Evolutionary conservation across 1,140 invertebrate species (phyloP), one percentile per base, ranked within the genome.

Genomic region (Cotesia chilonis): DNA sequence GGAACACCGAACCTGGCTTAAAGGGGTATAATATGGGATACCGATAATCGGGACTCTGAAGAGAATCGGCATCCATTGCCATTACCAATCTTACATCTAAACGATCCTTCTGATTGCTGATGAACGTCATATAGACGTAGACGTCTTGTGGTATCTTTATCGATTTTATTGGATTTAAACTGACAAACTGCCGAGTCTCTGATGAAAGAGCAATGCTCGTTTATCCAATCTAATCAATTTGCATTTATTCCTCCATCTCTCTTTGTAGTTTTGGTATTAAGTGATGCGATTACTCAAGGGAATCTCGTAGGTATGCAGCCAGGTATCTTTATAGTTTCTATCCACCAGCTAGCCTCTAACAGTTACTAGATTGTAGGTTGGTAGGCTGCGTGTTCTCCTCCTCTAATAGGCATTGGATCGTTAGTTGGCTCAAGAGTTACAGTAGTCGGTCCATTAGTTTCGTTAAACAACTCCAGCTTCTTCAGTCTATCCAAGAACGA

Each of bases 231-330:
- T 28, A 28, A 28, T 28, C 28, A 28, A 28, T 28, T 28, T 28
- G 28, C 28, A 28, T 28, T 28, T 28, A 28, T 28, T 28, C 28
- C 28, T 28, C 28, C 28, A 28, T 28, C 28, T 28, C 28, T 28
- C 28, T 28, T 28, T 28, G 28, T 1, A 28, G 28, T 28, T 28
- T 28, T 28, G 28, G 28, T 83, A 84, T 84, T 79, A 80, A 83
- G 79, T 81, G 78, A 78, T 79, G 79, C 82, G 83, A 84, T 84
- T 84, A 85, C 83, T 85, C 83, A 84, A 80, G 79, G 68, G 71
- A 76, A 79, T 51, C 47, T 35, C 12, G 12, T 55, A 10, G n/a
- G 70, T 35, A 71, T 60, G 12, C 47, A 9, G 7, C 55, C 7
- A 20, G 60, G 28, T 28, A 28, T 28, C 59, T 55, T 6, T 68